Base-by-base conservation (phyloP, 2,797 vertebrate genomes). In the Carduelis carduelis region DNA sequence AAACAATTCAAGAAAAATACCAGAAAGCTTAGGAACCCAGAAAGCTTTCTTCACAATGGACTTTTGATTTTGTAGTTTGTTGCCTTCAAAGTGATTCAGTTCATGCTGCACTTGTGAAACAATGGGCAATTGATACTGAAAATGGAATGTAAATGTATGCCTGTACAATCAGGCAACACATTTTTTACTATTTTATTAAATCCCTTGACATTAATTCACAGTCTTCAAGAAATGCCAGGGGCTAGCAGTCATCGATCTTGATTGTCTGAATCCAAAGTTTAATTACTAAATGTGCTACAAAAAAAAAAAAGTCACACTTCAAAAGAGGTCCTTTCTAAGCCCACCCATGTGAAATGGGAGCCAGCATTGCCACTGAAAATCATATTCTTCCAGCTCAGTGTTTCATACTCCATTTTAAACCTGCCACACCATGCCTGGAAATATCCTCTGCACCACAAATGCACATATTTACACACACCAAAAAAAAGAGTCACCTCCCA, bases 21-120 rank as follows among this genome's bases (percentile, higher is more conserved):
- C n/a, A n/a, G n/a, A n/a, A n/a, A n/a, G n/a, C 22, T 17, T 76
- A 74, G 35, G 16, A 93, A 76, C 93, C 70, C 93, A 90, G 76
- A 83, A 87, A 95, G 14, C 4, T 61, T 59, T 70, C 88, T 84
- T 82, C 78, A 87, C 32, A 82, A 93, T 8, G 15, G 60, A 53
- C 39, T 79, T 97, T 30, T 53, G 43, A 56, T 65, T 81, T 94
- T 84, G 63, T 39, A 89, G 43, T 80, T 81, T 91, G 32, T 53
- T 87, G 71, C 85, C 93, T 96, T 85, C 80, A 81, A 97, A 97
- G 70, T 66, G 46, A 97, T 96, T 97, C 66, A 96, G 94, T 96
- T 97, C 83, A 89, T 75, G 70, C 63, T 70, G 64, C 72, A 91
- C 85, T 93, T 97, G 84, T 92, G 91, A 93, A 90, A 84, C 85